phyloP scores from a whole-genome alignment of 1,140 invertebrate genomes.

The Sesamia nonagrioides region DNA sequence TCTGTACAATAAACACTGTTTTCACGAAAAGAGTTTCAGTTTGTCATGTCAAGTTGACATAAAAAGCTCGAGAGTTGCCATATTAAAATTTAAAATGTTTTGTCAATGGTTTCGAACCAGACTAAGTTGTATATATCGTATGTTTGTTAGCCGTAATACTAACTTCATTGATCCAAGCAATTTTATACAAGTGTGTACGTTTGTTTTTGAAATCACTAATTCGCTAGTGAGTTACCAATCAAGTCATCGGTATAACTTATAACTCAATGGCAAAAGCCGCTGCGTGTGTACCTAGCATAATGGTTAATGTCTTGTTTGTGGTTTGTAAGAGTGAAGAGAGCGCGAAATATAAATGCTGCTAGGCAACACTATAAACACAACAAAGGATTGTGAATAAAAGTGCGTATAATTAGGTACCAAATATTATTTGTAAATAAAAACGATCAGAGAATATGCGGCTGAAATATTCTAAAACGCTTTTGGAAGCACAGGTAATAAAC shows the following conservation, averaged over 20 bases:
- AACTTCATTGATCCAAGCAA: too few relatives aligned
- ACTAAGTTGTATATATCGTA: too few relatives aligned
- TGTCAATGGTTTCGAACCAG: conserved; percentile 4
- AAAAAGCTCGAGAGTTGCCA: background rate
- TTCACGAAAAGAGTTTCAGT: conserved; percentile 69
- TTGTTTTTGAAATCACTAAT: too few relatives aligned
- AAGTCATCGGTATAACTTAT: too few relatives aligned
- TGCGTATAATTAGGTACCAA: background rate
- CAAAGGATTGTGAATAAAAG: background rate
- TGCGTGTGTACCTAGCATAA: too few relatives aligned
- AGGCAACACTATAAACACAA: conserved; percentile 36
- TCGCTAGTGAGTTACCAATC: too few relatives aligned
- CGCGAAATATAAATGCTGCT: conserved; percentile 37
- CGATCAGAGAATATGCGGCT: conserved; percentile 78
- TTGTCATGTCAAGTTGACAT: conserved; percentile 46
- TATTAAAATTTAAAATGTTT: conserved; percentile 1
- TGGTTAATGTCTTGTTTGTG: background rate
- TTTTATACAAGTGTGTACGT: too few relatives aligned
- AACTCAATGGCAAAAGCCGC: too few relatives aligned
- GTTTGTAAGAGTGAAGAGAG: background rate
- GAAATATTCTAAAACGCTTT: conserved; percentile 86
- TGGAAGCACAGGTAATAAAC: conserved; percentile 84
- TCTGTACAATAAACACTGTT: conserved; percentile 73
- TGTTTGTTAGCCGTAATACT: too few relatives aligned
- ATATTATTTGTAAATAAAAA: background rate